Evolutionary conservation across 53 echinoderm and acorn worm genomes (phyloP).

Genomic region (Astropecten irregularis): DNA sequence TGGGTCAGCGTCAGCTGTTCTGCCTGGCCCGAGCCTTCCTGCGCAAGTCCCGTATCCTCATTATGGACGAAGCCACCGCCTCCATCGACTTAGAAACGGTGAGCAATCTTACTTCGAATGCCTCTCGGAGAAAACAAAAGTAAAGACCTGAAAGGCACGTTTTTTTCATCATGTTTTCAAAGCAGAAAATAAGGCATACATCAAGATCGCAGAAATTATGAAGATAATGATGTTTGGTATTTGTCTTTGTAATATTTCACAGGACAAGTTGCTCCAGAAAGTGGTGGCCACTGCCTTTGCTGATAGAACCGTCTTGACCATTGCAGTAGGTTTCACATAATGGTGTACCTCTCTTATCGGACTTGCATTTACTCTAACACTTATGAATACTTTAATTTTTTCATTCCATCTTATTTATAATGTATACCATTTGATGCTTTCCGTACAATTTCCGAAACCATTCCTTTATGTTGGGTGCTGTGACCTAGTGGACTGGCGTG

Average conservation of each 20-base stretch:
- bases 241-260: neutral
- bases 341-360: too few species aligned
- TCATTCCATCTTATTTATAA: too few species aligned
- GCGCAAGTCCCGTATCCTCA: constrained; percentile 53
- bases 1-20: constrained; percentile 58
- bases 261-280: constrained; percentile 55
- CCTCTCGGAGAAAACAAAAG: neutral
- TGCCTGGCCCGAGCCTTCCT: constrained; percentile 60
- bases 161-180: neutral
- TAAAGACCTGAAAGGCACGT: neutral
- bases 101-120: neutral
- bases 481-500: too few species aligned
- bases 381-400: too few species aligned
- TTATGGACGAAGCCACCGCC: constrained; percentile 61
- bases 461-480: too few species aligned
- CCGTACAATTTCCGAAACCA: too few species aligned
- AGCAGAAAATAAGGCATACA: too few species aligned
- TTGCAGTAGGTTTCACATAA: constrained; percentile 44
- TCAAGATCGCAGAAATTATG: too few species aligned
- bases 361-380: too few species aligned
- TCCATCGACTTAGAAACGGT: constrained; percentile 56
- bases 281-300: constrained; percentile 49
- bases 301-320: constrained; percentile 61
- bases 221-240: too few species aligned
- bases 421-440: too few species aligned